A percentile compares a stretch with the other conserved stretches of the same genome.
phyloP scores from a whole-genome alignment of 2,113 vertebrate genomes.

The Gulo gulo region DNA sequence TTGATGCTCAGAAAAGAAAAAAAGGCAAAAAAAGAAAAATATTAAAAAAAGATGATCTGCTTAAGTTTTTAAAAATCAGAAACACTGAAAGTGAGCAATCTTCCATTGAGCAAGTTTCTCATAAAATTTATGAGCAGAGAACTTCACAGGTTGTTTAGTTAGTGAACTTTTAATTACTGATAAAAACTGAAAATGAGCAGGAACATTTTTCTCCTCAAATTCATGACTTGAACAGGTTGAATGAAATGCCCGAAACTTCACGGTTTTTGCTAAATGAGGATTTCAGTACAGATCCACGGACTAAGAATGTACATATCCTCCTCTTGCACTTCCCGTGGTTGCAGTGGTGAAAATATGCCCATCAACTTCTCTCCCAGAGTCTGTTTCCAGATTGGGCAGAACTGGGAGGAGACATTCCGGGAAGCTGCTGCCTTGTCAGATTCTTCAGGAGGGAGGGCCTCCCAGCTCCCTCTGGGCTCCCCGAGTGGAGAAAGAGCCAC shows the following conservation, averaged over 20 bases:
- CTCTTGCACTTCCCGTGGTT: background rate
- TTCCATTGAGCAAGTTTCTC: background rate
- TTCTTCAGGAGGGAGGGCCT: background rate
- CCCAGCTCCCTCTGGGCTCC: background rate
- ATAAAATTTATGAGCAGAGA: background rate
- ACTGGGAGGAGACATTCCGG: background rate
- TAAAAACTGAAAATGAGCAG: background rate
- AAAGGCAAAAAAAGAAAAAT: background rate
- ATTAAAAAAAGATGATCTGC: background rate
- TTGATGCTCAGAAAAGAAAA: background rate
- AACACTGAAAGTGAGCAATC: background rate
- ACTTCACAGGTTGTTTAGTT: background rate
- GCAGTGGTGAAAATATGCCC: background rate
- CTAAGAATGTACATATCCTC: background rate
- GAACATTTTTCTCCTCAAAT: background rate
- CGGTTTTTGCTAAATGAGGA: background rate
- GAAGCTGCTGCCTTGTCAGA: background rate
- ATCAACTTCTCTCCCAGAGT: background rate
- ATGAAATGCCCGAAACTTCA: background rate
- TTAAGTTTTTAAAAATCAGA: background rate
- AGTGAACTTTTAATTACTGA: background rate
- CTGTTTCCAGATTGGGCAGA: background rate
- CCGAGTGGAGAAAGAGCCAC: background rate
- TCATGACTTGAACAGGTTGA: background rate
- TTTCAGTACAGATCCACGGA: background rate